A percentile compares a stretch with the other conserved stretches of the same genome.
Evolutionary conservation across 2,113 vertebrate genomes (phyloP).

Genomic region (Suncus etruscus): DNA sequence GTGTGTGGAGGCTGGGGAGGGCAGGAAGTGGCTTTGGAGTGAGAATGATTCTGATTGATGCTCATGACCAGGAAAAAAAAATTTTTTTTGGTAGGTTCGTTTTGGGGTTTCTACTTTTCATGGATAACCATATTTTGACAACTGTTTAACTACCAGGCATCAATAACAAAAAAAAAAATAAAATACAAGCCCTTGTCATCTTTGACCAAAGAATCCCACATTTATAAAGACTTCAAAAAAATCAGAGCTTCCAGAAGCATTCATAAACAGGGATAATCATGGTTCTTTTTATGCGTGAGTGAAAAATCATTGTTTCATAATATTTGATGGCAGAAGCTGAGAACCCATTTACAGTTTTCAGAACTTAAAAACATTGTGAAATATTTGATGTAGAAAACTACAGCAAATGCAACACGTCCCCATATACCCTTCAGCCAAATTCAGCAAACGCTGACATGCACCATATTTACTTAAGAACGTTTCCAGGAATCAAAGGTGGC

Average conservation of each 20-base stretch:
- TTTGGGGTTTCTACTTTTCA: neutral
- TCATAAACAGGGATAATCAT: neutral
- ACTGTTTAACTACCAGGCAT: neutral
- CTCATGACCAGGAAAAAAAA: neutral
- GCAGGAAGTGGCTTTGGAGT: too few species aligned
- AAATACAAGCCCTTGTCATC: neutral
- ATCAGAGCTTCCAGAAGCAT: neutral
- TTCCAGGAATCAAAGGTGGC: slow-evolving; percentile 4
- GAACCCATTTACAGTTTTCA: slow-evolving; percentile 2
- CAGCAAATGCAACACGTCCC: neutral
- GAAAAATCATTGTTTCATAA: slow-evolving; percentile 20
- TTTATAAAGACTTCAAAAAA: neutral
- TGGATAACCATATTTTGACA: neutral
- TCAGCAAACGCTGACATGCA: slow-evolving; percentile 28
- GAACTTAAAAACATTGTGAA: slow-evolving; percentile 1
- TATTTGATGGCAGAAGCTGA: neutral
- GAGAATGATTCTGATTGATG: neutral
- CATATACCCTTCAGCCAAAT: neutral
- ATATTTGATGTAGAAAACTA: slow-evolving; percentile 39
- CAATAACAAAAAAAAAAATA: too few species aligned
- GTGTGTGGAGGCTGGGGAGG: too few species aligned
- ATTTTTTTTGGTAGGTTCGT: neutral
- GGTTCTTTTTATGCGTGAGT: neutral
- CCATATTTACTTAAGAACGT: slow-evolving; percentile 24
- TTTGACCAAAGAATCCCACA: slow-evolving; percentile 1